phyloP scores from a whole-genome alignment of 1,140 invertebrate species.

The Drosophila kanapiae region DNA sequence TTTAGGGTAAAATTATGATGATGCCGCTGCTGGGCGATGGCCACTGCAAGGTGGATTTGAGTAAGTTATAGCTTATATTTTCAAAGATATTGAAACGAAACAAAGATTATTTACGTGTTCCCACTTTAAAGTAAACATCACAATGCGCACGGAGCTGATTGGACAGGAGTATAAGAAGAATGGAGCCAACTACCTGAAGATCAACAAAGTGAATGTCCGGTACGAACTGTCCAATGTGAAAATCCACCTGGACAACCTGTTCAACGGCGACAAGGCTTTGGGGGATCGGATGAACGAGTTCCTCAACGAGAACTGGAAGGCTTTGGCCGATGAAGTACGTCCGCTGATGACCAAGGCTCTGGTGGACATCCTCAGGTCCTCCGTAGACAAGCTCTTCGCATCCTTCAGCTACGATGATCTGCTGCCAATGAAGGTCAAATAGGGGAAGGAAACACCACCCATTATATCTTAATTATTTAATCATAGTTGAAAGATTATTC shows the following conservation, averaged over 20 bases:
- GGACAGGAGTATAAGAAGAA: slow-evolving; percentile 86
- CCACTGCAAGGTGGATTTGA: slow-evolving; percentile 86
- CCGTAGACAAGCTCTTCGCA: slow-evolving; percentile 86
- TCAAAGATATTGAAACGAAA: neutral
- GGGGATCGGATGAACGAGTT: slow-evolving; percentile 88
- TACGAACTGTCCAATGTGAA: slow-evolving; percentile 88
- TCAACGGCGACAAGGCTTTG: slow-evolving; percentile 89
- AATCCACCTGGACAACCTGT: slow-evolving; percentile 89
- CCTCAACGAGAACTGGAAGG: slow-evolving; percentile 88
- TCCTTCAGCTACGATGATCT: slow-evolving; percentile 78
- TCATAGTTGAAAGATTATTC: slow-evolving; percentile 44
- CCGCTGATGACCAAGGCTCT: slow-evolving; percentile 87
- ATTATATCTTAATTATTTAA: slow-evolving; percentile 45
- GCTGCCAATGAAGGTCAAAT: slow-evolving; percentile 47
- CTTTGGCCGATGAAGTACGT: slow-evolving; percentile 87
- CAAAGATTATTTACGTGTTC: neutral
- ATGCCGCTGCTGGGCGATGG: slow-evolving; percentile 88
- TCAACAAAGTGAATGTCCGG: slow-evolving; percentile 88
- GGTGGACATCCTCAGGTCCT: slow-evolving; percentile 86
- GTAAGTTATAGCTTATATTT: slow-evolving; percentile 82
- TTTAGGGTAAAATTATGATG: slow-evolving; percentile 87
- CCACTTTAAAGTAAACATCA: slow-evolving; percentile 87
- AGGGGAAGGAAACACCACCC: neutral
- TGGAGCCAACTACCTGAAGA: slow-evolving; percentile 86
- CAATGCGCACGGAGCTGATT: slow-evolving; percentile 87